Base-by-base conservation (phyloP, 2,888 invertebrate genomes). In the Psylliodes chrysocephalus region DNA sequence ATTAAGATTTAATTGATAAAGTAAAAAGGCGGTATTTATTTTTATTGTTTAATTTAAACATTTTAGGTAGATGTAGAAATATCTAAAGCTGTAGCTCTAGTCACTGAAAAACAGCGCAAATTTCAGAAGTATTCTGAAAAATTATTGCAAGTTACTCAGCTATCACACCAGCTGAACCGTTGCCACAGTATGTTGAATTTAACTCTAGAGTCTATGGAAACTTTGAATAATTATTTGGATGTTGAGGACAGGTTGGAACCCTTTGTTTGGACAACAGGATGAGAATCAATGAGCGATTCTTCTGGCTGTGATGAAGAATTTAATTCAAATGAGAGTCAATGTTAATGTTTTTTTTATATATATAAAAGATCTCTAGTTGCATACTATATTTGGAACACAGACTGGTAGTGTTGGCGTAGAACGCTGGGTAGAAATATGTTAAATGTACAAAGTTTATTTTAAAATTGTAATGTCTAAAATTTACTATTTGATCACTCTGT, bases 61-160 rank as follows among this genome's bases (percentile, higher is more conserved):
- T 71, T 77, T 71, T 79, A 92, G 91, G 85, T 89, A 6, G 95
- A 95, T 76, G 83, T 85, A 8, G 91, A 92, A 44, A 86, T 95
- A 35, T 85, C 86, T 0, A 89, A 88, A 42, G 82, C 95, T 1
- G 88, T 93, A 73, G 84, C 86, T 4, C 81, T 86, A 1, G 88
- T 93, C 75, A 89, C 90, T 1, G 96, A 96, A 54, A 87, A 90
- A 73, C 96, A 96, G 80, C 91, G 93, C 72, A 88, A 88, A 15
- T 95, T 92, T 81, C 91, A 93, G 1, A 90, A 92, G 5, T 91
- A 94, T 81, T 92, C 94, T 0, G 96, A 97, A 76, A 88, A 94
- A 53, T 86, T 97, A 64, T 88, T 91, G 30, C 89, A 93, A 73
- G 91, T 95, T 0, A 89, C 91, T 49, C 92, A 95, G 67, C 87